These are phyloP conservation scores for Brachystomella parvula DNA, from an alignment of 1,140 invertebrate genomes.

Conservation along the genomic window DNA sequence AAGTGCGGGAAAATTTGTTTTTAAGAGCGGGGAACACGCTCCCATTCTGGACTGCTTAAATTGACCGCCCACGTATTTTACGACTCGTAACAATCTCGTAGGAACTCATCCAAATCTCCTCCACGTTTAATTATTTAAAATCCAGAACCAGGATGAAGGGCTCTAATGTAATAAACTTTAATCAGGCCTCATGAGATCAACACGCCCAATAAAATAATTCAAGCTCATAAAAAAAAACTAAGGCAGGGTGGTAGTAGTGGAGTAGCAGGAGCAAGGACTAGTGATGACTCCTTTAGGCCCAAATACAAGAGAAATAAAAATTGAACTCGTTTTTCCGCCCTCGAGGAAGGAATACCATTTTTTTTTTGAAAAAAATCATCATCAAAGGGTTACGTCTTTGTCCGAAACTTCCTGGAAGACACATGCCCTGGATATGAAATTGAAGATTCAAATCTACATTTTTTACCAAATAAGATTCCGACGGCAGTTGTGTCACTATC, in stretches of 20 bases:
- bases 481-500: too few relatives aligned
- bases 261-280: too few relatives aligned
- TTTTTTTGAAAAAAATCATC: too few relatives aligned
- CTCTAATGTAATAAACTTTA: conserved; percentile 1
- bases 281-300: background rate
- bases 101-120: too few relatives aligned
- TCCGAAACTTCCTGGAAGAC: too few relatives aligned
- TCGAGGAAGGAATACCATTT: background rate
- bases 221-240: background rate
- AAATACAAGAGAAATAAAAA: background rate
- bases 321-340: background rate
- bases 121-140: background rate
- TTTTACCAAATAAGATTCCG: too few relatives aligned
- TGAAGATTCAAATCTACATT: too few relatives aligned
- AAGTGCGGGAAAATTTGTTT: background rate
- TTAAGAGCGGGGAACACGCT: background rate
- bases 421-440: too few relatives aligned
- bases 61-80: background rate
- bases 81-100: background rate
- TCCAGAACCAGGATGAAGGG: background rate
- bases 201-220: conserved; percentile 10
- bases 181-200: background rate
- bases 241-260: conserved; percentile 3
- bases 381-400: too few relatives aligned
- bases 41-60: background rate